Evolutionary conservation across 2,113 vertebrate species (phyloP), one percentile per base, ranked within the genome.

Genomic region (Varanus salvator): DNA sequence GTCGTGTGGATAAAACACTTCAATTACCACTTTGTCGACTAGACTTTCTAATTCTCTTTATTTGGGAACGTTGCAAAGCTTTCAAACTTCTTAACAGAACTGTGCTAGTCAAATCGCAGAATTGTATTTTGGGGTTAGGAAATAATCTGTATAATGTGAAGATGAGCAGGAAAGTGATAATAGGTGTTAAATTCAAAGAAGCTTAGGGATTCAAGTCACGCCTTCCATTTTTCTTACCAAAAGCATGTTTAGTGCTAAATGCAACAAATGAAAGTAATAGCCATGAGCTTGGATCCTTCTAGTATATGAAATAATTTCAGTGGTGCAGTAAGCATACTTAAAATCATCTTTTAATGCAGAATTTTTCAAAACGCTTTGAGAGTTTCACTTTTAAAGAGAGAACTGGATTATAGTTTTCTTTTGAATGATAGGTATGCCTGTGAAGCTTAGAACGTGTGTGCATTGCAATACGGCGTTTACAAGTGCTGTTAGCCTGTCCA

Each of bases 391-490:
- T 96, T 96, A 93, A 97, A 96, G 97, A 96, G 96, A 97, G 96
- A 97, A 96, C 97, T 97, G 97, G 96, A 97, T 97, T 97, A 97
- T 97, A 97, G 97, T 97, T 97, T 97, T 97, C 96, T 98, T 96
- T 97, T 97, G 97, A 97, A 97, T 97, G 98, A 98, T 97, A 95
- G 97, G 97, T 96, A 96, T 97, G 96, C 98, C 97, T 97, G 97
- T 97, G 97, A 97, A 97, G 97, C 97, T 97, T 97, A 98, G 97
- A 97, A 97, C 97, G 96, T 99, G 98, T 96, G 95, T 98, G 96
- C 98, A 99, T 97, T 99, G 98, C 97, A 99, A 98, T 96, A 97
- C 98, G 94, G 98, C 98, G 90, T 99, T 99, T 97, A 98, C 98
- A 97, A 99, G 98, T 97, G 98, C 98, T 95, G 98, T 99, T 96